These are phyloP conservation scores for Ceyx margarethae DNA, from an alignment of 2,113 vertebrate genomes.

Conservation along the genomic window DNA sequence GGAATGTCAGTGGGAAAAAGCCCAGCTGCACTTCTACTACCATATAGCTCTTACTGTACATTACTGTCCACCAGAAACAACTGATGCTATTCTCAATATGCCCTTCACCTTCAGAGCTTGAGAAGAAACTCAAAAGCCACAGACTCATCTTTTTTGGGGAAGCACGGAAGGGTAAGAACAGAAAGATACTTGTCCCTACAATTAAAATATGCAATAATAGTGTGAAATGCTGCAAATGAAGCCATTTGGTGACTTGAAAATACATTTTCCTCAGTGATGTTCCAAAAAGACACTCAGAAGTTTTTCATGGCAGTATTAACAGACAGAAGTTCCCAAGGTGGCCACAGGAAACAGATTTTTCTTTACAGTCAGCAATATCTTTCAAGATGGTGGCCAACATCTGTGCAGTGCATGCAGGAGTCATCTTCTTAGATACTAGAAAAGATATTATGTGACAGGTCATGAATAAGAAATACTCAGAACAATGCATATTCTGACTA, in stretches of 20 bases:
- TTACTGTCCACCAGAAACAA: not conserved
- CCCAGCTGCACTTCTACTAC: not conserved
- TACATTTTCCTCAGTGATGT: not conserved
- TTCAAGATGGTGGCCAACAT: not conserved
- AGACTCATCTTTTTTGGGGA: not conserved
- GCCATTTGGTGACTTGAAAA: not conserved
- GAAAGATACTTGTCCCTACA: not conserved
- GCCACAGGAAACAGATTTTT: not conserved
- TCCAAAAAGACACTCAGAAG: not conserved
- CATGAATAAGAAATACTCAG: not conserved
- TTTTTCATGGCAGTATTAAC: not conserved
- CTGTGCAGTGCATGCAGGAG: not conserved
- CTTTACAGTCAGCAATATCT: not conserved
- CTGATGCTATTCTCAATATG: not conserved
- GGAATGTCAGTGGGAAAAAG: not conserved
- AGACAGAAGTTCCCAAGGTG: not conserved
- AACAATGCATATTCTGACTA: not conserved
- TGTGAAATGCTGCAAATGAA: not conserved
- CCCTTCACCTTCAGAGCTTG: not conserved
- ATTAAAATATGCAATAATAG: not conserved
- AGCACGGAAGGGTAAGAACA: not conserved
- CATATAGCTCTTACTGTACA: accelerated
- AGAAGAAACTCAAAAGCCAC: not conserved
- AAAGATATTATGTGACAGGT: not conserved
- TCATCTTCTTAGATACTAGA: not conserved